Evolutionary conservation across 2,113 vertebrate genomes (phyloP), one percentile per base, ranked within the genome.

Genomic region (Spilogale gracilis): DNA sequence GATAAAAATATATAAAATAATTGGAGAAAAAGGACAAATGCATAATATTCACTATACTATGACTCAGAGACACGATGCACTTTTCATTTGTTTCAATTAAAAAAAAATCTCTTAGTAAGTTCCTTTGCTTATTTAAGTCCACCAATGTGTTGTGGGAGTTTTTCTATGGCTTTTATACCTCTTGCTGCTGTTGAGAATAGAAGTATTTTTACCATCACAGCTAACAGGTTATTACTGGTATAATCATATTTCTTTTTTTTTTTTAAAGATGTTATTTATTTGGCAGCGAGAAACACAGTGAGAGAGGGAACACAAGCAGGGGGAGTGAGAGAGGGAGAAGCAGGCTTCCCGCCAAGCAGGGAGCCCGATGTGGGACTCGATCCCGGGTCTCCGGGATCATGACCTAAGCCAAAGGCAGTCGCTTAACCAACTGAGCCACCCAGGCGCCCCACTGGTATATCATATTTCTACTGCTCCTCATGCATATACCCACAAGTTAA

Each of bases 1-100:
- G 67, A 73, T 21, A 65, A 89, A 96, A 96, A 92, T 67, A 80
- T 38, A 73, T 27, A 63, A 91, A 79, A 48, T 38, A 84, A 96
- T 25, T 61, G 65, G 50, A 54, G 7, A n/a, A 63, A 20, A 94
- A 84, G 11, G 21, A 91, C 38, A 94, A 38, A 65, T 18, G 13
- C n/a, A 61, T 67, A 95, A 74, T 71, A 89, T 63, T 92, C 50
- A 78, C 4, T 85, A 85, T 67, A 80, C 43, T 81, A 89, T 81
- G 60, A 56, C 56, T 50, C 27, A 71, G 56, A 95, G 67, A 60
- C 9, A 43, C 83, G 43, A 69, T 43, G 4, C 0, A 84, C 20
- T 61, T 90, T 74, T 96, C 71, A 73, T 43, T 50, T 82, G 45
- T 32, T 85, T 18, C 32, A 74, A 89, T 20, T 5, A 4, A 65